Base-by-base conservation (phyloP, 2,888 invertebrate genomes). In the Julus scanicus region DNA sequence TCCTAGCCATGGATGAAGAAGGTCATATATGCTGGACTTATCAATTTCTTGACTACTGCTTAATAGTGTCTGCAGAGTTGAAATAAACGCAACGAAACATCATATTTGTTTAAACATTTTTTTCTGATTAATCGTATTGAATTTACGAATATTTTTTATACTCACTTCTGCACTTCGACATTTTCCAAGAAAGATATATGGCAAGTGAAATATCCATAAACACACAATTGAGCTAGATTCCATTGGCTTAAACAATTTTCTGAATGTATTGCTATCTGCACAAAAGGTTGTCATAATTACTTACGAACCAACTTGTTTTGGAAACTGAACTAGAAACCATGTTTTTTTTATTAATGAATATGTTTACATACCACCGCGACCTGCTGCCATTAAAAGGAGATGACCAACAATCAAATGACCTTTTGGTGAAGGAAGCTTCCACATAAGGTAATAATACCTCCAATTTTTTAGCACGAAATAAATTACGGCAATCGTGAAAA, bases 21-120 rank as follows among this genome's bases (percentile, higher is more conserved):
- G n/a, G n/a, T n/a, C 89, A 89, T 89, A 89, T 13, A 57, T n/a
- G 84, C 17, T 8, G 20, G 87, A 80, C 44, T 89, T 89, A 2
- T 86, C 85, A 15, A 88, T 88, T 11, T 87, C 53, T 6, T 80
- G 71, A 8, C 48, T 85, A 15, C 40, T 88, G 40, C 53, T 88
- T 49, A 88, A 57, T 20, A 88, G 11, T 1, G 53, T n/a, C 88
- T 88, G 37, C 85, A n/a, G n/a, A n/a, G n/a, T n/a, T n/a, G n/a
- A n/a, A n/a, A n/a, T n/a, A n/a, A n/a, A n/a, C n/a, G n/a, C n/a
- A n/a, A n/a, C n/a, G n/a, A n/a, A n/a, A n/a, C n/a, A n/a, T n/a
- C n/a, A n/a, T n/a, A n/a, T n/a, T n/a, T n/a, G n/a, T n/a, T n/a
- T n/a, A n/a, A n/a, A n/a, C n/a, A 13, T 40, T 13, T 40, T 57